Conservation (phyloP, 2,113 vertebrate species). For the Neolamprologus toae region DNA sequence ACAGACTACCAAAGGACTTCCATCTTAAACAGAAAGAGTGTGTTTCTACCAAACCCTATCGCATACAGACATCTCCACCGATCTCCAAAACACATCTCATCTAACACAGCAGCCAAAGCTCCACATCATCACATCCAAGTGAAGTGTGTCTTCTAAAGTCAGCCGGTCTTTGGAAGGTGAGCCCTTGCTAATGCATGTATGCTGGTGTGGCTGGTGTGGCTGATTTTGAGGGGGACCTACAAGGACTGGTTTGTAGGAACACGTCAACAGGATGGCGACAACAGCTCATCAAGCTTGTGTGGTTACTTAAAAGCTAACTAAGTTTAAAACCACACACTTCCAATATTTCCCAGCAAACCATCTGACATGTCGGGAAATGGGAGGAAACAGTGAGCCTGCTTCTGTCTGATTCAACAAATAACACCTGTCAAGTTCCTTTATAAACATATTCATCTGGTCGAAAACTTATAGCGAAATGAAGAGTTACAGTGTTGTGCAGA, state of each 20-base stretch:
- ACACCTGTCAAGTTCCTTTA: background rate
- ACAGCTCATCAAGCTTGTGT: conserved; percentile 16
- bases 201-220: background rate
- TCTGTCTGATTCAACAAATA: background rate
- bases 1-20: conserved; percentile 11
- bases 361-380: background rate
- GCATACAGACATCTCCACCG: conserved; percentile 40
- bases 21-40: background rate
- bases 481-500: background rate
- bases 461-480: background rate
- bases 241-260: background rate
- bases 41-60: conserved; percentile 30
- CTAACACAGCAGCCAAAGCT: conserved; percentile 39
- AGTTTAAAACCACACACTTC: background rate
- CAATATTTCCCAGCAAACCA: background rate
- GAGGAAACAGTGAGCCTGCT: background rate
- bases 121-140: conserved; percentile 14
- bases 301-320: background rate
- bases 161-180: conserved; percentile 26
- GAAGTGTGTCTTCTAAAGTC: conserved; percentile 18
- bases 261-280: background rate
- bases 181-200: conserved; percentile 5
- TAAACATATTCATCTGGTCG: background rate
- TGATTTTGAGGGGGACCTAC: background rate
- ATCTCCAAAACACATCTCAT: conserved; percentile 43